Evolutionary conservation across 1,140 invertebrate genomes (phyloP), one percentile per base, ranked within the genome.

Genomic region (Drosophila baimaii): DNA sequence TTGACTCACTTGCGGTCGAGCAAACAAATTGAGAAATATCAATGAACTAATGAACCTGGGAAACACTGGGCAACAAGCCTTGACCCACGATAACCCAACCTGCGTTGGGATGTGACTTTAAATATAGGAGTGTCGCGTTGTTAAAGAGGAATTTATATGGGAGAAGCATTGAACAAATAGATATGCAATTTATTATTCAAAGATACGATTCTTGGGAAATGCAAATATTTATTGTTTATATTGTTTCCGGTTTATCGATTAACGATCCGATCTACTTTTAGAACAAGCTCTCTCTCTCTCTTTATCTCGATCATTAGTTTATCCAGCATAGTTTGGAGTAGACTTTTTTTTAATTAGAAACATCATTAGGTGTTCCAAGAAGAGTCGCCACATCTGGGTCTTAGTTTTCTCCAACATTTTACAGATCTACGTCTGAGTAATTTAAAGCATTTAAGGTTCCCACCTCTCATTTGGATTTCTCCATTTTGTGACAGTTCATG

Each of bases 401-500:
- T 59, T 9, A 9, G 35, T 65, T 68, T 68, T 66, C 62, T 66
- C 21, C 46, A 52, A 43, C 21, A 25, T 43, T 5, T 43, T 19
- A 25, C 13, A 31, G 33, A 68, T 8, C 7, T 10, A 25, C 47
- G n/a, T 27, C 15, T 65, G 62, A 13, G 37, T 64, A 64, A 61
- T 61, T 65, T 62, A 19, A 37, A n/a, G 37, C 56, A 35, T 63
- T 65, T 65, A 27, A 46, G 56, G 13, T 65, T 35, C 63, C 63
- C 29, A 65, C 63, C 56, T 65, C 56, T 61, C 29, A 61, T 47
- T 62, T 41, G 25, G n/a, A 41, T 69, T 66, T 69, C 65, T 69
- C 44, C 59, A 15, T 17, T 17, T 69, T 51, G 61, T 41, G 65
- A 69, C 65, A 69, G 35, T 65, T 52, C 65, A 69, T 69, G 65